Base-by-base conservation (phyloP, 2,113 vertebrate species). In the Sturnira hondurensis region DNA sequence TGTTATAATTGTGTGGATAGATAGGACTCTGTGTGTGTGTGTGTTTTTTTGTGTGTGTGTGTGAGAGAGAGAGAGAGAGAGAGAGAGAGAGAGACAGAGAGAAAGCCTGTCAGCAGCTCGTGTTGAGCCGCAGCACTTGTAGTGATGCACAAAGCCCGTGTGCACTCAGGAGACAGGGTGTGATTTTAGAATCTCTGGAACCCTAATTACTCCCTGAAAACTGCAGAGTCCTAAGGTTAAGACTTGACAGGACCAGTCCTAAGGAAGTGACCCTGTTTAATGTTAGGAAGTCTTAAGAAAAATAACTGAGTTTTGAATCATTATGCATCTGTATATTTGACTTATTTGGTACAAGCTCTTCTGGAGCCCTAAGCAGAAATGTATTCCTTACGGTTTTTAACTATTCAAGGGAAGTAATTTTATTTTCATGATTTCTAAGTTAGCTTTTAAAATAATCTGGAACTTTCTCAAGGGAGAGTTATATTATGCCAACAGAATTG, bases 391-490 rank as follows among this genome's bases (percentile, higher is more conserved):
- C 28, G 96, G 87, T 86, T 78, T 97, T 97, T 97, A 97, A 96
- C 91, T 95, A 97, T 97, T 97, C 86, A 97, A 96, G 94, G 43
- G 83, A 97, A 98, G 82, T 96, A 97, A 98, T 98, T 98, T 97
- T 95, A 38, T 97, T 98, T 98, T 98, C 89, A 36, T 97, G 92
- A 74, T 97, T 98, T 97, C 77, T 97, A 96, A 97, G 97, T 98
- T 98, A 97, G 77, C 96, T 97, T 93, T 90, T 52, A 97, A 97
- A 98, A 97, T 97, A 86, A 96, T 97, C 63, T 95, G 9, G 92
- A 96, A 85, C 52, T 97, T 98, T 98, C 95, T 97, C 86, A 91
- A 93, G 96, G 93, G 85, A 97, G 87, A 94, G 28, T n/a, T 76
- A 93, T 97, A 98, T 97, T 98, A 95, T 97, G 84, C 97, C 94